Evolutionary conservation across 2,113 vertebrate genomes (phyloP), one percentile per base, ranked within the genome.

Genomic region (Tretioscincus oriximinensis): DNA sequence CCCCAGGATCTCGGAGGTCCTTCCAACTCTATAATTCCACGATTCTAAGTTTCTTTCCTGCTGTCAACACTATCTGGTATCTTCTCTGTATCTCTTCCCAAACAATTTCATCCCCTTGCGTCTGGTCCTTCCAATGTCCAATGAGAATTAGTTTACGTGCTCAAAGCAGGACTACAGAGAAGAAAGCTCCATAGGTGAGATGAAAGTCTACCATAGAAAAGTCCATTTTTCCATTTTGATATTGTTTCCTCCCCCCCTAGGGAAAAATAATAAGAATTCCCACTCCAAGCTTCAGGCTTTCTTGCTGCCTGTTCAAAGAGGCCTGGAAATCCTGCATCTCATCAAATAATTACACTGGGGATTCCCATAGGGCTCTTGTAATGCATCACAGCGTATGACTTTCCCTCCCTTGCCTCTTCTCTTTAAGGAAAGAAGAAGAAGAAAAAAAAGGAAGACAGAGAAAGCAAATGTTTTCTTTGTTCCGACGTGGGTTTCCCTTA

Each of bases 281-380:
- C 71, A 76, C 31, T 9, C 69, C 75, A 70, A 75, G 12, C 54
- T n/a, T 16, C 18, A 20, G 83, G 60, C 29, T 76, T 49, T 31
- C n/a, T 72, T 66, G 1, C 4, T 10, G 6, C 9, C 31, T 41
- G 29, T 68, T 68, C n/a, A 26, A 18, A 77, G 77, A 12, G 22
- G 73, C 70, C 22, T 73, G 60, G 68, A 74, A 85, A 64, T 29
- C 68, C 85, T 80, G 1, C 73, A 72, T 63, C 73, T 63, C 67
- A 72, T 54, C 73, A 79, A 73, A 77, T 64, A 78, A 90, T 77
- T 58, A 2, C 75, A 3, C 26, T 0, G 31, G 73, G 41, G 69
- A 7, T 26, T 86, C 82, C 84, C 83, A 26, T 7, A 58, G 81
- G 58, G 85, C 80, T 16, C 16, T 61, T 84, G 76, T 29, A 5